These are phyloP conservation scores for Acrocephalus kingi DNA, from an alignment of 2,113 vertebrate genomes.

Conservation along the genomic window DNA sequence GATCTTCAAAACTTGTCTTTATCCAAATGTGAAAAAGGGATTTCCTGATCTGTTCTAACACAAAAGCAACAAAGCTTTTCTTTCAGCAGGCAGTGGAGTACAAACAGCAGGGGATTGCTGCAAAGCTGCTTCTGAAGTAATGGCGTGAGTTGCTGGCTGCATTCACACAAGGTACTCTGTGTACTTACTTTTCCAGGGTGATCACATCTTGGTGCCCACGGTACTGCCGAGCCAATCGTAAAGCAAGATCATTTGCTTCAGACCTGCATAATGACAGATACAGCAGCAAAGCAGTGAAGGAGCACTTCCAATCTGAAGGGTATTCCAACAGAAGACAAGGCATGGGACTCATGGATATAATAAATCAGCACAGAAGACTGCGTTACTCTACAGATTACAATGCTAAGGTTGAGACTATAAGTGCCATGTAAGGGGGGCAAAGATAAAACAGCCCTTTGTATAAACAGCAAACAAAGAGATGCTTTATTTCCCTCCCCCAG, in stretches of 20 bases:
- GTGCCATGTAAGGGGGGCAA: neutral
- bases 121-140: neutral
- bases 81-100: neutral
- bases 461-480: conserved; percentile 31
- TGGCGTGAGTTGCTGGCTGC: neutral
- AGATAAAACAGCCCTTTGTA: conserved; percentile 10
- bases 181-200: conserved; percentile 93
- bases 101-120: neutral
- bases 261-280: conserved; percentile 76
- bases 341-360: neutral
- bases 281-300: neutral
- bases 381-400: neutral
- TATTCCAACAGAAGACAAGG: neutral
- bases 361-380: neutral
- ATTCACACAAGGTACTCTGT: neutral
- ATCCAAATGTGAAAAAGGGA: neutral
- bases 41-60: neutral
- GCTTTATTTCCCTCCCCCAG: conserved; percentile 5
- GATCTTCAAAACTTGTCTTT: neutral
- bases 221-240: conserved; percentile 89
- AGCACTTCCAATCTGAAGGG: neutral
- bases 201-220: conserved; percentile 88
- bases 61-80: conserved; percentile 10
- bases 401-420: neutral
- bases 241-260: conserved; percentile 96